Evolutionary conservation across 2,797 vertebrate genomes (phyloP), one percentile per base, ranked within the genome.

Genomic region (Esox masquinongy): DNA sequence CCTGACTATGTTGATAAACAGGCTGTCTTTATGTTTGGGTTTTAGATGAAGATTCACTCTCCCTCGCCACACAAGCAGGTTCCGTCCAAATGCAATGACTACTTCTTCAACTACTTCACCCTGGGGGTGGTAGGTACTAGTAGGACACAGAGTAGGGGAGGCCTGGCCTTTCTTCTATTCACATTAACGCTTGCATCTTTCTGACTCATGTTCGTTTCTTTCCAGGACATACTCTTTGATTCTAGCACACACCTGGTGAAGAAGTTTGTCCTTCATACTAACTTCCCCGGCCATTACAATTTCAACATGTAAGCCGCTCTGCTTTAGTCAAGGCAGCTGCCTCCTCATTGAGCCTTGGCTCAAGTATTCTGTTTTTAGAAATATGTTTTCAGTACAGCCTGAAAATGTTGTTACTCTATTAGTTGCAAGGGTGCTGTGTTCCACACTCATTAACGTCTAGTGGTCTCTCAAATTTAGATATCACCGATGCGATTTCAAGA

Each of bases 31-130:
- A 4, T 34, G 26, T n/a, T 61, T 68, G 61, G 26, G 29, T 69
- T 85, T 80, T 86, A 99, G 97, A 99, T 99, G 98, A 99, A 99
- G 93, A 99, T 99, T 86, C 98, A 99, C 88, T 99, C 98, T 24
- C 97, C 98, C 68, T 99, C 97, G 0, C 98, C 98, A 83, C 97
- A 99, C 91, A 99, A 99, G 89, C 97, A 99, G 90, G 97, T 99
- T 83, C 96, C 97, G 53, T 98, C 98, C 7, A 99, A 99, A 94
- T 99, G 98, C 94, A 99, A 99, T 79, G 98, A 99, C 95, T 99
- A 98, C 95, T 99, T 97, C 93, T 99, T 97, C 94, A 99, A 99
- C 91, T 99, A 98, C 88, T 99, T 97, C 92, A 98, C 97, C 17
- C 96, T 99, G 1, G 98, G 98, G 90, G 95, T 99, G 97, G 98